phyloP scores from a whole-genome alignment of 2,888 invertebrate species.

The Amaurobius ferox region DNA sequence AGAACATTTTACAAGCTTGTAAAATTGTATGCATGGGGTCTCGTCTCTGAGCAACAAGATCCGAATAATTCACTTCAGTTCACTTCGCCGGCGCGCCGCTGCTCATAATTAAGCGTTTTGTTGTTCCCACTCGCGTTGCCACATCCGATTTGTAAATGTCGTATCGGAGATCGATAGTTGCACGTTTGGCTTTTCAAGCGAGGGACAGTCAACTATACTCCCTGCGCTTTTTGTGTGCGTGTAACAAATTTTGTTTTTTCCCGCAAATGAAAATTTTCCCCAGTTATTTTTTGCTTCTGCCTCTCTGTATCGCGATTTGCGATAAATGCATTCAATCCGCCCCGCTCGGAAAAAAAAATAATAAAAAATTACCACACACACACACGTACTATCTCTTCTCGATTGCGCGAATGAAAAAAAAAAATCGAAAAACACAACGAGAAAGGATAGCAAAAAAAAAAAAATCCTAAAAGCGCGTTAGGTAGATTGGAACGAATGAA shows the following conservation, averaged over 20 bases:
- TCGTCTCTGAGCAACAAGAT: background rate
- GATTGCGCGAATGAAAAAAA: conserved; percentile 42
- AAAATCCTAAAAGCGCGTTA: background rate
- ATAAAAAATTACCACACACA: background rate
- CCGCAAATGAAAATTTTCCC: conserved; percentile 32
- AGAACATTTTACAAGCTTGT: background rate
- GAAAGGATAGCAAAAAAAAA: background rate
- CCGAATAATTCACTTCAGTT: conserved; percentile 7
- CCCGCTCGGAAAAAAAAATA: conserved; percentile 12
- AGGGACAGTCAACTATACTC: background rate
- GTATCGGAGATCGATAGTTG: conserved; percentile 51
- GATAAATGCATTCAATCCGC: background rate
- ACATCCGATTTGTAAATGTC: conserved; percentile 59
- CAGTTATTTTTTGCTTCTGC: conserved; percentile 15
- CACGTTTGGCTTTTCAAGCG: conserved; percentile 30
- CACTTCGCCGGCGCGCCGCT: conserved; percentile 6
- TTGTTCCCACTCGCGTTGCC: conserved; percentile 39
- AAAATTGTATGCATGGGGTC: background rate
- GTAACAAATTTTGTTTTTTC: conserved; percentile 12
- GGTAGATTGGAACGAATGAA: background rate
- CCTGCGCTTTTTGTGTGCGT: conserved; percentile 6
- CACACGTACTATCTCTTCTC: conserved; percentile 30
- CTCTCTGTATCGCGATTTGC: background rate
- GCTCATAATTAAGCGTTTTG: conserved; percentile 68
- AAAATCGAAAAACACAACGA: conserved; percentile 44